Evolutionary conservation across 2,797 vertebrate species (phyloP).

Genomic region (Neomorphus geoffroyi): DNA sequence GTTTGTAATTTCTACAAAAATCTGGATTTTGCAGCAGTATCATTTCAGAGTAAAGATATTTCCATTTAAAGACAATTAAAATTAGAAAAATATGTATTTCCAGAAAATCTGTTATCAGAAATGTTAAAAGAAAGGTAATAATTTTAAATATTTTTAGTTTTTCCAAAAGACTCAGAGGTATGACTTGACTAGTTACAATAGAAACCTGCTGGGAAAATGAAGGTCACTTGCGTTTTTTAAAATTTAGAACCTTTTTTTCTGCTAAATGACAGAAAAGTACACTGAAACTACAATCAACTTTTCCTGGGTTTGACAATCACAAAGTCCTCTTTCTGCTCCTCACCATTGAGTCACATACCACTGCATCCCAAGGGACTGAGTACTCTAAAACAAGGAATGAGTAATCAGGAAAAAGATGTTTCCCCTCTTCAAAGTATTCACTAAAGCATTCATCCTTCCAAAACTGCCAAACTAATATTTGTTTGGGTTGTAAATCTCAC

Average conservation of each 20-base stretch:
- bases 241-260: background rate
- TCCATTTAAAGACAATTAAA: background rate
- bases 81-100: background rate
- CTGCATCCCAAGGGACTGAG: background rate
- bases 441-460: constrained; percentile 40
- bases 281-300: background rate
- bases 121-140: background rate
- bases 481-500: constrained; percentile 4
- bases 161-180: background rate
- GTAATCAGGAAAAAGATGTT: constrained; percentile 73
- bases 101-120: constrained; percentile 5
- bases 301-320: background rate
- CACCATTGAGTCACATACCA: constrained; percentile 42
- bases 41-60: background rate
- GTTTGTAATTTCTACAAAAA: background rate
- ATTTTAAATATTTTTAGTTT: background rate
- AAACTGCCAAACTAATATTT: background rate
- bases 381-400: constrained; percentile 14
- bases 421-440: constrained; percentile 61
- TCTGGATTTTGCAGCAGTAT: constrained; percentile 15
- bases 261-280: background rate
- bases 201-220: background rate
- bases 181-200: background rate
- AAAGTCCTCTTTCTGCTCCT: constrained; percentile 14
- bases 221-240: background rate